Evolutionary conservation across 2,888 invertebrate genomes (phyloP).

Genomic region (Stictocephala bisonia): DNA sequence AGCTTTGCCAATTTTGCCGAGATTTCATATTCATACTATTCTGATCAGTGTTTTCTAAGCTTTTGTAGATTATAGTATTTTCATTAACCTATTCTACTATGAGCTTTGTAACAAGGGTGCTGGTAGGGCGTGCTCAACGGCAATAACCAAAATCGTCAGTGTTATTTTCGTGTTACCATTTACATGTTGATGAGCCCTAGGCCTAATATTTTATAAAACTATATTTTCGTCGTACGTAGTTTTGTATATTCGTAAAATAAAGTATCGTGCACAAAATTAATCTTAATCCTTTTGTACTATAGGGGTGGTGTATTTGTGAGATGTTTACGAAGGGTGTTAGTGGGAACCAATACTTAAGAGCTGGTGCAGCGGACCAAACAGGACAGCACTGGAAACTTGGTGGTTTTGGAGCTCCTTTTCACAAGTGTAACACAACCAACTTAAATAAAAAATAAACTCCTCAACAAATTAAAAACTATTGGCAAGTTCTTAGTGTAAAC

Average conservation of each 20-base stretch:
- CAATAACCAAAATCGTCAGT: background rate
- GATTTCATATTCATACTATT: conserved; percentile 1
- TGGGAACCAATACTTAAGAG: conserved; percentile 17
- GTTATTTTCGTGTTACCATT: conserved; percentile 25
- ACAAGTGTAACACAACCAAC: too few relatives aligned
- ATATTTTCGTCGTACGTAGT: conserved; percentile 37
- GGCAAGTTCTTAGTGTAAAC: too few relatives aligned
- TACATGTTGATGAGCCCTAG: conserved; percentile 24
- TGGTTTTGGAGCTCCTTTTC: too few relatives aligned
- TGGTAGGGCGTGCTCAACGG: conserved; percentile 2
- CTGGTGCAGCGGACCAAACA: conserved; percentile 44
- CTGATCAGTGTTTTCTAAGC: conserved; percentile 37
- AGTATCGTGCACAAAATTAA: conserved; percentile 26
- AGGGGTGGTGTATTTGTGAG: conserved; percentile 22
- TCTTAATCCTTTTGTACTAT: conserved; percentile 25
- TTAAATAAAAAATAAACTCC: too few relatives aligned
- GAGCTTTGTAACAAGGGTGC: conserved; percentile 36
- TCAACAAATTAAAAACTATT: too few relatives aligned
- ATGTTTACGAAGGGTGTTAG: conserved; percentile 35
- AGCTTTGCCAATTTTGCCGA: too few relatives aligned
- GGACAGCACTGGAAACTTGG: conserved; percentile 31
- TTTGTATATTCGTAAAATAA: conserved; percentile 35
- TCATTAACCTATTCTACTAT: conserved; percentile 8
- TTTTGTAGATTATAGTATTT: conserved; percentile 36
- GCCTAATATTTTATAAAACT: conserved; percentile 38